Conservation (phyloP, 2,113 vertebrate genomes). For the Pteropus alecto region DNA sequence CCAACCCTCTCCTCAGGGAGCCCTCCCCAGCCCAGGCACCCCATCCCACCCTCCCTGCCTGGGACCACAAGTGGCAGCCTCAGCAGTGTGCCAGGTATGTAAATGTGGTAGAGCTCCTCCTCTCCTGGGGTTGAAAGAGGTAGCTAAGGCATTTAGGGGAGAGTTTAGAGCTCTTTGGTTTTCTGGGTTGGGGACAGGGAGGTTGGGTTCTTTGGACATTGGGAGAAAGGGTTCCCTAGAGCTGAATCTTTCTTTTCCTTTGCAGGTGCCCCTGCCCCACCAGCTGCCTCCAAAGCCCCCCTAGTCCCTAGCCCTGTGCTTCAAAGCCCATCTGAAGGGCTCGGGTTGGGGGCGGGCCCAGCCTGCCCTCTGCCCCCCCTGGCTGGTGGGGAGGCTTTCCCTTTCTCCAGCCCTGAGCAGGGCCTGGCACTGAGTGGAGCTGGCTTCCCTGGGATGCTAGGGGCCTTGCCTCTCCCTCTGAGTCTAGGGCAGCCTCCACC, state of each 20-base stretch:
- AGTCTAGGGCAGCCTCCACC: conserved; percentile 81
- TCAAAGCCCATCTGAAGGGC: conserved; percentile 74
- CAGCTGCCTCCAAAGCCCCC: conserved; percentile 76
- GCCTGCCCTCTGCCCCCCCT: conserved; percentile 69
- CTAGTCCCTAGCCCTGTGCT: conserved; percentile 73
- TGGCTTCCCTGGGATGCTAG: conserved; percentile 86
- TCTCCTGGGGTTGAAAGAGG: not conserved
- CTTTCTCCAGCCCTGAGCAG: conserved; percentile 88
- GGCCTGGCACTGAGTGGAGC: conserved; percentile 84
- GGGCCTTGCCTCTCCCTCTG: conserved; percentile 86
- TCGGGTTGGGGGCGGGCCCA: conserved; percentile 64
- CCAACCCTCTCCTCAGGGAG: conserved; percentile 79
- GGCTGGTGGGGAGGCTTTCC: conserved; percentile 85
- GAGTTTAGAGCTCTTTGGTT: not conserved
- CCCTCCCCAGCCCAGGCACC: conserved; percentile 73
- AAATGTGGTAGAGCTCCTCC: not conserved
- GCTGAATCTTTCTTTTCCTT: conserved; percentile 54
- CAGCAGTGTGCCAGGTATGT: conserved; percentile 74
- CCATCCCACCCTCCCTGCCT: conserved; percentile 64
- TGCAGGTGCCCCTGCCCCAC: conserved; percentile 75
- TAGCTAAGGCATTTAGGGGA: not conserved
- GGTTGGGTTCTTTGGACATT: not conserved
- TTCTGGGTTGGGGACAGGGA: not conserved
- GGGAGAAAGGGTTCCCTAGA: not conserved
- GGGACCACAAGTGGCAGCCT: conserved; percentile 62